These are phyloP conservation scores for Lutraria lutraria DNA, from an alignment of 2,888 invertebrate genomes.

Conservation along the genomic window DNA sequence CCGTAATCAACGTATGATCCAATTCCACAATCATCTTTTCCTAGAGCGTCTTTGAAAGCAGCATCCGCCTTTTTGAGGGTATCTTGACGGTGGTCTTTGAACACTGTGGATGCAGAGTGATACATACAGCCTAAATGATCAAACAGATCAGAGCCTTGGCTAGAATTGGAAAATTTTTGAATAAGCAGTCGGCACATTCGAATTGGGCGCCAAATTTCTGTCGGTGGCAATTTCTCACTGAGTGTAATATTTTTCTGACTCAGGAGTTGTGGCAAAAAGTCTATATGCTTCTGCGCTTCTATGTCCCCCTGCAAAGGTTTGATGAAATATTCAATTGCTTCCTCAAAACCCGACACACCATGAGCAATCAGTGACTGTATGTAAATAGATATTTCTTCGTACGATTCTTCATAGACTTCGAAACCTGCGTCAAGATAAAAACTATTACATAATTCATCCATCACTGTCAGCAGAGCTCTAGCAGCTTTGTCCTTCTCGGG, in stretches of 20 bases:
- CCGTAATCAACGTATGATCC: slow-evolving; percentile 75
- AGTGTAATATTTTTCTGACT: slow-evolving; percentile 74
- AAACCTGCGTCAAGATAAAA: slow-evolving; percentile 76
- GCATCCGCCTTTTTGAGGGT: slow-evolving; percentile 66
- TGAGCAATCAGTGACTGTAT: slow-evolving; percentile 63
- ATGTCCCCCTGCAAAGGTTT: slow-evolving; percentile 71
- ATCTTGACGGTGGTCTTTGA: slow-evolving; percentile 67
- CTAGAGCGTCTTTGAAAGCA: slow-evolving; percentile 71
- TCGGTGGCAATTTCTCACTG: slow-evolving; percentile 71
- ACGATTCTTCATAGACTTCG: slow-evolving; percentile 68
- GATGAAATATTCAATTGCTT: slow-evolving; percentile 74
- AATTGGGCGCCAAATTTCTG: slow-evolving; percentile 76
- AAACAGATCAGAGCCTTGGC: slow-evolving; percentile 69
- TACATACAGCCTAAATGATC: slow-evolving; percentile 76
- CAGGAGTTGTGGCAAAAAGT: slow-evolving; percentile 70
- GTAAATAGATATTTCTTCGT: slow-evolving; percentile 69
- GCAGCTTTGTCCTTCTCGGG: slow-evolving; percentile 63
- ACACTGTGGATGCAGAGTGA: slow-evolving; percentile 71
- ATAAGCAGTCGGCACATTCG: slow-evolving; percentile 74
- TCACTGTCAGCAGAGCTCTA: slow-evolving; percentile 61
- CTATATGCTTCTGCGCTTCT: slow-evolving; percentile 71
- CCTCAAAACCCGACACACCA: slow-evolving; percentile 72
- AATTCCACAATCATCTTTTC: slow-evolving; percentile 72
- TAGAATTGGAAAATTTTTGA: slow-evolving; percentile 68
- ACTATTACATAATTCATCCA: slow-evolving; percentile 71